Evolutionary conservation across 2,113 vertebrate species (phyloP), one percentile per base, ranked within the genome.

Genomic region (Anguilla japonica): DNA sequence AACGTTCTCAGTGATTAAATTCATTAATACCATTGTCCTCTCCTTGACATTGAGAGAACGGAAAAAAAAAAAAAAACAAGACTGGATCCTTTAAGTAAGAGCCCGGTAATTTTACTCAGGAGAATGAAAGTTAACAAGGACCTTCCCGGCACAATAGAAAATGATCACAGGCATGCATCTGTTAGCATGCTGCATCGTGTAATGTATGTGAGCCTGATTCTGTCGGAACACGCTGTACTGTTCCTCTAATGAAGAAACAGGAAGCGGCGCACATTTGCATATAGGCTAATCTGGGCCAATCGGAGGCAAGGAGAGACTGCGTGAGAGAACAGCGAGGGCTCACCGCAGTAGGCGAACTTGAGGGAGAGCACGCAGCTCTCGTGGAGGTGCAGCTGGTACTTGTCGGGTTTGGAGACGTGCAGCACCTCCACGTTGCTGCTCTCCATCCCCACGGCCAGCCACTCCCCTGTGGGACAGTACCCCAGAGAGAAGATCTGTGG

Each of bases 401-500:
- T 95, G 92, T 94, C 94, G 0, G 93, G 93, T 57, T 94, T 95
- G 22, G 86, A 91, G 81, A 95, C 93, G 0, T 96, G 94, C 67
- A 96, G 94, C 16, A 97, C 95, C 89, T 96, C 96, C 82, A 97
- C 96, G 8, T 96, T 96, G 81, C 96, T 97, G 83, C 93, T 96
- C 90, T 96, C 96, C 95, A 96, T 95, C 22, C 97, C 96, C 82
- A 97, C 95, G 0, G 96, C 94, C 89, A 97, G 80, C 95, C 95
- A 96, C 92, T 97, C 95, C 0, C 96, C 96, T 0, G 89, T 94
- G 6, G 95, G 95, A 88, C 95, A 96, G 91, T 95, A 95, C 0
- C 95, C 95, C 87, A 97, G 92, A 83, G 96, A 94, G 92, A 94
- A 94, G 93, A 95, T 94, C 93, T 95, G 91, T 29, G 26, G 5